These are phyloP conservation scores for Dolichotis patagonum DNA, from an alignment of 2,113 vertebrate genomes.

Conservation along the genomic window DNA sequence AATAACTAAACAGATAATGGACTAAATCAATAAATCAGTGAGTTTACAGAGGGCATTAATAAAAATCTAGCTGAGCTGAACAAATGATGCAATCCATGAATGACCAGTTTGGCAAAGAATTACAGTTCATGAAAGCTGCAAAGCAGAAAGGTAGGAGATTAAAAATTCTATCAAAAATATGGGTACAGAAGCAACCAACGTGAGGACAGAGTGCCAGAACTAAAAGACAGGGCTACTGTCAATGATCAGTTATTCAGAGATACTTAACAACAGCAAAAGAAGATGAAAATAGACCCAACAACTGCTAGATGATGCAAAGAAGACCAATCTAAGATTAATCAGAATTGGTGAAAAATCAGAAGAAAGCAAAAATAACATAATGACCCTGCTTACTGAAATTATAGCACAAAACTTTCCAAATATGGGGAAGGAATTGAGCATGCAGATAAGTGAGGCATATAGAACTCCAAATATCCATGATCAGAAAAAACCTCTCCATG, in stretches of 20 bases:
- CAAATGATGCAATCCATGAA: background rate
- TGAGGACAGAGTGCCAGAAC: background rate
- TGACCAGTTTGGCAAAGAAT: background rate
- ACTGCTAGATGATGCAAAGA: background rate
- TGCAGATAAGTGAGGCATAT: background rate
- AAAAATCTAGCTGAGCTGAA: background rate
- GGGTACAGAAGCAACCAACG: background rate
- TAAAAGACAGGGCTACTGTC: background rate
- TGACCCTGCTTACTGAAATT: background rate
- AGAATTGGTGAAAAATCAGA: too few relatives aligned
- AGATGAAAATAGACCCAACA: background rate
- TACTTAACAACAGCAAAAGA: background rate
- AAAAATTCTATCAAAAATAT: background rate
- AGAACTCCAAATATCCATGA: background rate
- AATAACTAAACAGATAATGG: background rate
- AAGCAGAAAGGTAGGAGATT: background rate
- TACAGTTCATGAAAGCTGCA: background rate
- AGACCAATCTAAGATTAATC: too few relatives aligned
- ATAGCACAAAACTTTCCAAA: background rate
- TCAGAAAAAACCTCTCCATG: background rate
- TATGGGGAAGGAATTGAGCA: background rate
- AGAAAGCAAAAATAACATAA: background rate
- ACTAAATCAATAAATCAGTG: background rate
- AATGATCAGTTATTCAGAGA: background rate
- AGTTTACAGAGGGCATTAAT: background rate